Percentiles rank a stretch among this genome's conserved stretches.
Evolutionary conservation across 2,113 vertebrate genomes (phyloP).

Genomic region (Egretta garzetta): DNA sequence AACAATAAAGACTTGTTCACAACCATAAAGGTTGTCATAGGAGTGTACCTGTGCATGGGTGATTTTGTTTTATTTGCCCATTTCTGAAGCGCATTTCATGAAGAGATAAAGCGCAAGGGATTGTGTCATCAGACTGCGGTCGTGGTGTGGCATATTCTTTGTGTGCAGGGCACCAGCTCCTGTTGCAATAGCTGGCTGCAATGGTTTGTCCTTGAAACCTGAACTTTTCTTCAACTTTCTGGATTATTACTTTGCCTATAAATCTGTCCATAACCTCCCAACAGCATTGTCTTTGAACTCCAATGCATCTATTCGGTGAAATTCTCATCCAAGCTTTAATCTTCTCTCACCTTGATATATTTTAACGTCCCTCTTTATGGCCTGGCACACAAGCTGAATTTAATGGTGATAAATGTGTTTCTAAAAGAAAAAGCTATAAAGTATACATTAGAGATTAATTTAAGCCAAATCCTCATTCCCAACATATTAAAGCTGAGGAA

Average conservation of each 20-base stretch:
- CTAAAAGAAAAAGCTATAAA: slow-evolving; percentile 22
- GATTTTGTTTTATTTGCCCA: not conserved
- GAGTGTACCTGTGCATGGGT: not conserved
- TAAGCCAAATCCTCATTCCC: not conserved
- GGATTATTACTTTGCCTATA: not conserved
- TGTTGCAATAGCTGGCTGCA: not conserved
- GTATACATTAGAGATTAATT: not conserved
- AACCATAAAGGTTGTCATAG: not conserved
- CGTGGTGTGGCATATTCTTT: not conserved
- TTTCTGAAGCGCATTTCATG: not conserved
- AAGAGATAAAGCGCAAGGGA: not conserved
- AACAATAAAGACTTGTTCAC: not conserved
- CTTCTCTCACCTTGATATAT: slow-evolving; percentile 26
- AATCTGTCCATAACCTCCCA: not conserved
- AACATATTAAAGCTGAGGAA: not conserved
- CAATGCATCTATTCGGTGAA: not conserved
- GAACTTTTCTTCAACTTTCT: slow-evolving; percentile 51
- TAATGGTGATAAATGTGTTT: slow-evolving; percentile 36
- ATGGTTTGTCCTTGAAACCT: not conserved
- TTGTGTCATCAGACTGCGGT: not conserved
- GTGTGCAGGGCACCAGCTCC: rapidly evolving
- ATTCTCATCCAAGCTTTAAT: slow-evolving; percentile 27
- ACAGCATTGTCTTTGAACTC: slow-evolving; percentile 3
- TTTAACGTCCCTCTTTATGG: not conserved
- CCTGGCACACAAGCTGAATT: not conserved